A percentile compares a stretch with the other conserved stretches of the same genome.
Evolutionary conservation across 2,797 vertebrate species (phyloP).

Genomic region (Tarsius wallacei): DNA sequence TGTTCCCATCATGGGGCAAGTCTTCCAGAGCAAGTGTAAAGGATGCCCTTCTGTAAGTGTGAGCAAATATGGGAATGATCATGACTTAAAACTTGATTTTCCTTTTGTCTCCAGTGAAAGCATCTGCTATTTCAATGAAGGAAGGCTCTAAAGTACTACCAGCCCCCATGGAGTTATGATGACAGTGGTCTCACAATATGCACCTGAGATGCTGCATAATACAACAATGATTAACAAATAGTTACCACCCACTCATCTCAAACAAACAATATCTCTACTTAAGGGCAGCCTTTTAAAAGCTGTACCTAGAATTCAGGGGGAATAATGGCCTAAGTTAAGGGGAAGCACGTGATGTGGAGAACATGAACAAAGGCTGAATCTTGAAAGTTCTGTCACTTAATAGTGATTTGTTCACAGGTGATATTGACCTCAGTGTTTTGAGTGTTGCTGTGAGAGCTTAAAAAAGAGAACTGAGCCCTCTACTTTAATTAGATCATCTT

Average conservation of each 20-base stretch:
- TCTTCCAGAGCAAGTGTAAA: slow-evolving; percentile 92
- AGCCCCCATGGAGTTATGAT: neutral
- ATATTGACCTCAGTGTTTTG: neutral
- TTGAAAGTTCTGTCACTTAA: neutral
- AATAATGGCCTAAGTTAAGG: neutral
- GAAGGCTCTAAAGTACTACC: slow-evolving; percentile 2
- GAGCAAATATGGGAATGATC: neutral
- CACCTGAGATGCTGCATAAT: neutral
- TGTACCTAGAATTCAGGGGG: neutral
- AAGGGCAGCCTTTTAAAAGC: neutral
- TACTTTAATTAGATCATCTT: neutral
- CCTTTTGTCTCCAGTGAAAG: neutral
- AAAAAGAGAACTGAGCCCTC: neutral
- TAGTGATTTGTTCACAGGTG: neutral
- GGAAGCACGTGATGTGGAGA: neutral
- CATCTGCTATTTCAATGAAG: neutral
- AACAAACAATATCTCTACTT: neutral
- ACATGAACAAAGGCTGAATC: neutral
- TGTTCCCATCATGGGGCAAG: slow-evolving; percentile 93
- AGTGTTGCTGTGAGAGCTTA: neutral
- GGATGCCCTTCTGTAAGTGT: slow-evolving; percentile 95
- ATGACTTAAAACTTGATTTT: neutral
- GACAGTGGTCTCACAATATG: neutral
- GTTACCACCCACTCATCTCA: neutral
- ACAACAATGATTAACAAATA: neutral